These are phyloP conservation scores for Fissipunctia ypsillon DNA, from an alignment of 2,888 invertebrate species.

Conservation along the genomic window DNA sequence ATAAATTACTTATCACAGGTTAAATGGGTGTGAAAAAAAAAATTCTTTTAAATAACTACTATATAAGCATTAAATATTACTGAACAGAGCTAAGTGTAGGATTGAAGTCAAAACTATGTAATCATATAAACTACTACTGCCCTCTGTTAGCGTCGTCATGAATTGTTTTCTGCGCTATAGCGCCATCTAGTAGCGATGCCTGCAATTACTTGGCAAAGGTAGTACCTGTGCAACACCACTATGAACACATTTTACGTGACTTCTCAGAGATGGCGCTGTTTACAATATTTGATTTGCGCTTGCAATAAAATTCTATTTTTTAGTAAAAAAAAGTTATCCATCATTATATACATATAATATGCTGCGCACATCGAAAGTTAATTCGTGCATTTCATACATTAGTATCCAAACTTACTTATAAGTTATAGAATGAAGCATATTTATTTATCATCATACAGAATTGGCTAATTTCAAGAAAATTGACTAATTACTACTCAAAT, in stretches of 20 bases:
- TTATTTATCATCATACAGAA: background rate
- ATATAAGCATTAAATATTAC: background rate
- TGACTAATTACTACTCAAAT: background rate
- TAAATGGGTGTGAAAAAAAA: background rate
- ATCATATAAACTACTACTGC: conserved; percentile 48
- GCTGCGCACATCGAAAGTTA: background rate
- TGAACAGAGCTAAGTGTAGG: background rate
- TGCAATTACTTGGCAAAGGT: conserved; percentile 12
- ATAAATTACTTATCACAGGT: background rate
- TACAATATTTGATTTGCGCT: too few species aligned
- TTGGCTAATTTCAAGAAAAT: background rate
- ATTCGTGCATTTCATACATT: background rate
- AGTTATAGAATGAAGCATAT: background rate
- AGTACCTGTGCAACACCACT: background rate
- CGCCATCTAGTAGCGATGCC: conserved; percentile 58
- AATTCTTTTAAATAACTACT: too few species aligned
- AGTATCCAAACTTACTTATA: background rate
- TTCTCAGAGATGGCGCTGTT: conserved; percentile 63
- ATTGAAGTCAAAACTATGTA: too few species aligned
- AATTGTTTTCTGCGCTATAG: conserved; percentile 1
- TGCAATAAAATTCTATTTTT: background rate
- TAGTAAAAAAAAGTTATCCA: rapidly evolving
- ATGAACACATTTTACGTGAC: background rate
- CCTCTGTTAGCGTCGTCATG: conserved; percentile 49
- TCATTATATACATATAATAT: background rate